These are phyloP conservation scores for Epizoanthus ramosus DNA, from an alignment of 92 coral and sea anemone species.

Conservation along the genomic window DNA sequence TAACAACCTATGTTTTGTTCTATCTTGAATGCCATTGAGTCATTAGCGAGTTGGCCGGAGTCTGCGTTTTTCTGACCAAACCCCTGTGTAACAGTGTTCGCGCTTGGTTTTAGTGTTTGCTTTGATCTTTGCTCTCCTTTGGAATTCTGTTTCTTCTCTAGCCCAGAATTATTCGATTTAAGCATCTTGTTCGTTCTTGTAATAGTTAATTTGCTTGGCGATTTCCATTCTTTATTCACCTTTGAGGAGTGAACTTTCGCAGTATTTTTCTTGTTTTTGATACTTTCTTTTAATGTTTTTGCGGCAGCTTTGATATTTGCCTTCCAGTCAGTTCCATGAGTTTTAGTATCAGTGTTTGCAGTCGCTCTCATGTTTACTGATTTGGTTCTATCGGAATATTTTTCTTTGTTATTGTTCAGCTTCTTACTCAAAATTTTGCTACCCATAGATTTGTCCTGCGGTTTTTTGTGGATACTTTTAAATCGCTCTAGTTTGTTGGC, in stretches of 20 bases:
- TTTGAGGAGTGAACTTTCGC: not conserved
- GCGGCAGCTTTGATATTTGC: no score
- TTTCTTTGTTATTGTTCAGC: not conserved
- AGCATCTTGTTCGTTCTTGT: not conserved
- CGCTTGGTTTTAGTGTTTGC: not conserved
- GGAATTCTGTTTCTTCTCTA: not conserved
- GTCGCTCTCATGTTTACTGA: no score
- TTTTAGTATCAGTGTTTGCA: not conserved
- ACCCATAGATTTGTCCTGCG: no score
- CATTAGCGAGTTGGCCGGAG: not conserved
- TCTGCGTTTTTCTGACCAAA: not conserved
- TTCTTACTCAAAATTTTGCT: not conserved
- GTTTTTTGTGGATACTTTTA: not conserved
- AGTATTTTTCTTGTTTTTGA: not conserved
- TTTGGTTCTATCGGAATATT: not conserved
- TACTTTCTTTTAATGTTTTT: not conserved
- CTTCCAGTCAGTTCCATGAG: not conserved
- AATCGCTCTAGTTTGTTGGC: not conserved
- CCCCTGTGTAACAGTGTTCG: not conserved
- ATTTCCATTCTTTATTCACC: not conserved
- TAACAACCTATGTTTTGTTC: constrained; percentile 21
- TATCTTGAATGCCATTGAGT: not conserved
- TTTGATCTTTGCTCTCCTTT: not conserved
- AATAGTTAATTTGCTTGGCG: not conserved
- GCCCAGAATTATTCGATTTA: not conserved